Percentiles rank a stretch among this genome's conserved stretches.
Conservation (phyloP, 2,888 invertebrate genomes). For the Trachelus troglodyta region DNA sequence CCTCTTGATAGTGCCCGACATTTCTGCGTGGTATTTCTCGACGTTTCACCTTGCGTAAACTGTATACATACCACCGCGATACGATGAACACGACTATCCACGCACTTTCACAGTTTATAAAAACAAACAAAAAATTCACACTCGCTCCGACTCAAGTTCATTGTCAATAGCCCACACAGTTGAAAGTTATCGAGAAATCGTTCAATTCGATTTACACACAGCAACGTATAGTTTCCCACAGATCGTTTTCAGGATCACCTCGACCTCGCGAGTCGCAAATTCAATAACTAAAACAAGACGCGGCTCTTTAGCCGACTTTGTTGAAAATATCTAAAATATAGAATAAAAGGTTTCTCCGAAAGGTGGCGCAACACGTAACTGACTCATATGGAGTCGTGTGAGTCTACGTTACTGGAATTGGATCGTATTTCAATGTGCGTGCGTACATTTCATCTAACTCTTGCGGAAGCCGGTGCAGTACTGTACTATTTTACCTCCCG, state of each 20-base stretch:
- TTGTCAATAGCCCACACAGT: background rate
- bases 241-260: background rate
- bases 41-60: background rate
- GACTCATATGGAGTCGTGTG: background rate
- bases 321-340: background rate
- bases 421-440: constrained; percentile 33
- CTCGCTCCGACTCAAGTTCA: background rate
- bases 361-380: background rate
- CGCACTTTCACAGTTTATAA: background rate
- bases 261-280: background rate
- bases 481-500: background rate
- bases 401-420: constrained; percentile 28
- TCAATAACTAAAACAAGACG: background rate
- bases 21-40: constrained; percentile 11
- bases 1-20: constrained; percentile 39
- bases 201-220: background rate
- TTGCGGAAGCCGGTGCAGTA: background rate
- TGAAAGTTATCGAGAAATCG: background rate
- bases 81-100: background rate
- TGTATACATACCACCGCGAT: background rate
- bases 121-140: background rate
- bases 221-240: background rate
- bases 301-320: background rate
- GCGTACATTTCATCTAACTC: constrained; percentile 29
- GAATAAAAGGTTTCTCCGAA: background rate